Percentiles rank a stretch among this genome's conserved stretches.
Evolutionary conservation across 1,140 invertebrate species (phyloP).

Genomic region (Cotesia chilonis): DNA sequence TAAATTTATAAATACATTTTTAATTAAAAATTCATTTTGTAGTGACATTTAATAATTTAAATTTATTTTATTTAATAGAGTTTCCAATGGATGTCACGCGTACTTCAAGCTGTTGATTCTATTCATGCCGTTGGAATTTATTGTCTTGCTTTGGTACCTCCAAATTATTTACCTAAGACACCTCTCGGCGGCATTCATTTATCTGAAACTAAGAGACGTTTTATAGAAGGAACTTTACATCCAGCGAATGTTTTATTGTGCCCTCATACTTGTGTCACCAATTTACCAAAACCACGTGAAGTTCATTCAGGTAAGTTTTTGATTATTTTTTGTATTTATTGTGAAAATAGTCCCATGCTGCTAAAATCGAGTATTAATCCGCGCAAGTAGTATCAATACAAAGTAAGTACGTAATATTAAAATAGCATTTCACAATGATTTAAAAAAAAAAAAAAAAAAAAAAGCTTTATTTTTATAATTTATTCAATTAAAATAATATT

Average conservation of each 20-base stretch:
- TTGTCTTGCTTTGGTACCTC: slow-evolving; percentile 95
- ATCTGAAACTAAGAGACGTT: slow-evolving; percentile 94
- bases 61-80: slow-evolving; percentile 72
- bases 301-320: slow-evolving; percentile 86
- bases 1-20: slow-evolving; percentile 52
- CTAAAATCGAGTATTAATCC: slow-evolving; percentile 23
- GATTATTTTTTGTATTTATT: neutral
- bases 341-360: slow-evolving; percentile 15
- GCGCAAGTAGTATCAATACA: neutral
- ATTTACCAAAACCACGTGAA: slow-evolving; percentile 97
- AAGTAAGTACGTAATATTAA: neutral
- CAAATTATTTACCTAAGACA: slow-evolving; percentile 98
- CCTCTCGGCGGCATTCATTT: slow-evolving; percentile 98
- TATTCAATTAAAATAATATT: slow-evolving; percentile 27
- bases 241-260: slow-evolving; percentile 99
- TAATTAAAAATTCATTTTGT: too few relatives aligned
- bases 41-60: neutral
- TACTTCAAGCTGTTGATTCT: slow-evolving; percentile 98
- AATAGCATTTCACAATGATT: neutral
- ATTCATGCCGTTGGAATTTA: slow-evolving; percentile 99
- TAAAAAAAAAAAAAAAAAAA: neutral
- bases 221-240: slow-evolving; percentile 96
- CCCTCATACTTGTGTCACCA: slow-evolving; percentile 99
- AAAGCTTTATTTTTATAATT: neutral
- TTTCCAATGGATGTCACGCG: slow-evolving; percentile 99